Evolutionary conservation across 1,140 invertebrate genomes (phyloP).

Genomic region (Wasmannia auropunctata): DNA sequence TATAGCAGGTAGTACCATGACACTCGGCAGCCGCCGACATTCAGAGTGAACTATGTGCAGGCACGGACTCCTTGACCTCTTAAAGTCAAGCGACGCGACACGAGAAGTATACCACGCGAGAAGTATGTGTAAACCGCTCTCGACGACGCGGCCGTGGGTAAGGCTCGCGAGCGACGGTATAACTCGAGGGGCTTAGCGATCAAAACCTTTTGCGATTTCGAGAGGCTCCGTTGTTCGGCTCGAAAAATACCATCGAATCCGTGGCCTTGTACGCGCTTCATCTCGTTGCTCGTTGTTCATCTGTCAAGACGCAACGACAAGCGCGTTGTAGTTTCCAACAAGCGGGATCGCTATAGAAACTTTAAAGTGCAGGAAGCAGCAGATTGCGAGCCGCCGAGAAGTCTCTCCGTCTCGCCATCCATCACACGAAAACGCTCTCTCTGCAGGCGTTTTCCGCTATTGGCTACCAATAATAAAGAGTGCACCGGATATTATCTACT

Average conservation of each 20-base stretch:
- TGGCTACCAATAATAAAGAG: not conserved
- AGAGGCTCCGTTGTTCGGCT: not conserved
- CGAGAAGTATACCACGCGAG: constrained; percentile 28
- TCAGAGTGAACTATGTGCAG: constrained; percentile 20
- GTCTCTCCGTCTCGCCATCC: not conserved
- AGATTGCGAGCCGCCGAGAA: not conserved
- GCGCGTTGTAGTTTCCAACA: not conserved
- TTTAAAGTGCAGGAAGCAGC: not conserved
- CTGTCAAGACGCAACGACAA: not conserved
- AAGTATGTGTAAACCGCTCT: constrained; percentile 34
- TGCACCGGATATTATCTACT: not conserved
- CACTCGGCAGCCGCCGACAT: constrained; percentile 24
- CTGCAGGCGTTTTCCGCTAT: not conserved
- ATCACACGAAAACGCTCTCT: not conserved
- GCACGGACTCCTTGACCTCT: constrained; percentile 45
- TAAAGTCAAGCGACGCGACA: constrained; percentile 28
- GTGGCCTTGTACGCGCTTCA: not conserved
- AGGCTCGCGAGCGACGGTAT: not conserved
- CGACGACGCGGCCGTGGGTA: not conserved
- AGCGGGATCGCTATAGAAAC: not conserved
- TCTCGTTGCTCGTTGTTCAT: not conserved
- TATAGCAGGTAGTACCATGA: constrained; percentile 37
- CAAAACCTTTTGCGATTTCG: constrained; percentile 37
- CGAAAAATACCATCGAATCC: not conserved
- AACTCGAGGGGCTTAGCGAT: constrained; percentile 4